Base-by-base conservation (phyloP, 2,797 vertebrate genomes). In the Discoglossus pictus region DNA sequence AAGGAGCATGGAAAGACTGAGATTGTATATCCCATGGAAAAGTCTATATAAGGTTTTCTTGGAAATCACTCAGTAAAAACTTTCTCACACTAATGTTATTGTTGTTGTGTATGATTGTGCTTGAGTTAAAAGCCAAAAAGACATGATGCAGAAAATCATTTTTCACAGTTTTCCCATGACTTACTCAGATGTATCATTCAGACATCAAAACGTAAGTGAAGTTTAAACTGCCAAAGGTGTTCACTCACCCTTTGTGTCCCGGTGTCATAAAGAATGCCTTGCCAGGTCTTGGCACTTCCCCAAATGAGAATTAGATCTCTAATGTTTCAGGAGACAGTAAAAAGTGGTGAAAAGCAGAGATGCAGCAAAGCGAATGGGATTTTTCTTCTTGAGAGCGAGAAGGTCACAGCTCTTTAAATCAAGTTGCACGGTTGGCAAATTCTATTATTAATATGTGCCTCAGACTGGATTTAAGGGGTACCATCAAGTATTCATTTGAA, bases 331-430 rank as follows among this genome's bases (percentile, higher is more conserved):
- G 52, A 71, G 68, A 71, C 68, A 59, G 61, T 65, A 64, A 65
- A 65, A 48, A 59, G 52, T 71, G 53, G 61, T 58, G 60, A 71
- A 71, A 64, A 59, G 61, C 25, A 71, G 65, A 62, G 52, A 59
- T 59, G 61, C 68, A 64, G 61, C 61, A 64, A 61, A 65, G 68
- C 68, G 53, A 71, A 71, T 71, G 68, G 68, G 68, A 71, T 71
- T 64, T 64, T 71, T 64, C 68, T 71, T 65, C 68, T 71, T 58
- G 61, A 71, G 53, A 59, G 46, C 27, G 46, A 71, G 68, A 71
- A 71, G 61, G 68, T 71, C 68, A 71, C 36, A 71, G 68, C 52
- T 63, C 44, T 71, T 71, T 71, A 71, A 71, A 71, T 71, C 68
- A 71, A 65, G 68, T 51, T 64, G 61, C 61, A 71, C 44, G 53